Conservation (phyloP, 2,113 vertebrate genomes). For the Stigmatopora argus region DNA sequence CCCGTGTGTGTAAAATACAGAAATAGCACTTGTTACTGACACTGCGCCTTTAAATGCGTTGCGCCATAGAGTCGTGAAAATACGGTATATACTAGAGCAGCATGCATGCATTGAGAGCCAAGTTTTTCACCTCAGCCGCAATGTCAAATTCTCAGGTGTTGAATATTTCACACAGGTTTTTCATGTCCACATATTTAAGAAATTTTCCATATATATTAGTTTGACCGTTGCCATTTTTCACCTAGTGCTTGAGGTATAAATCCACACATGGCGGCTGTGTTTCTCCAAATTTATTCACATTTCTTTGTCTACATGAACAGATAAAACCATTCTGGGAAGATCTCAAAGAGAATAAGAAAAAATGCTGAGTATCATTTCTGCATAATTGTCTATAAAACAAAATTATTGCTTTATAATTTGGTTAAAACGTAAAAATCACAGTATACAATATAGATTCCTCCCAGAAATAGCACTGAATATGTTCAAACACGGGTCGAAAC, state of each 20-base stretch:
- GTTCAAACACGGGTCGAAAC: slow-evolving; percentile 85
- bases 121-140: no score
- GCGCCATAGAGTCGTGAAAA: no score
- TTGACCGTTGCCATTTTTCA: not conserved
- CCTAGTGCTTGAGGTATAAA: not conserved
- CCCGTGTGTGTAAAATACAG: no score
- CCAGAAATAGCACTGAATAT: slow-evolving; percentile 81
- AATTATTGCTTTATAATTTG: slow-evolving; percentile 76
- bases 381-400: slow-evolving; percentile 5
- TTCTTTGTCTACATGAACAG: slow-evolving; percentile 36
- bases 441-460: slow-evolving; percentile 85
- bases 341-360: slow-evolving; percentile 39
- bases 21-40: no score
- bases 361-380: not conserved
- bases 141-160: not conserved
- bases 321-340: slow-evolving; percentile 33
- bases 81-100: no score
- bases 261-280: not conserved
- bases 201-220: not conserved
- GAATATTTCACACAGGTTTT: not conserved
- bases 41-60: no score
- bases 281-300: slow-evolving; percentile 52
- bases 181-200: not conserved
- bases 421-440: slow-evolving; percentile 86
- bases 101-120: no score